Evolutionary conservation across 1,140 invertebrate species (phyloP), one percentile per base, ranked within the genome.

Genomic region (Ladona fulva): DNA sequence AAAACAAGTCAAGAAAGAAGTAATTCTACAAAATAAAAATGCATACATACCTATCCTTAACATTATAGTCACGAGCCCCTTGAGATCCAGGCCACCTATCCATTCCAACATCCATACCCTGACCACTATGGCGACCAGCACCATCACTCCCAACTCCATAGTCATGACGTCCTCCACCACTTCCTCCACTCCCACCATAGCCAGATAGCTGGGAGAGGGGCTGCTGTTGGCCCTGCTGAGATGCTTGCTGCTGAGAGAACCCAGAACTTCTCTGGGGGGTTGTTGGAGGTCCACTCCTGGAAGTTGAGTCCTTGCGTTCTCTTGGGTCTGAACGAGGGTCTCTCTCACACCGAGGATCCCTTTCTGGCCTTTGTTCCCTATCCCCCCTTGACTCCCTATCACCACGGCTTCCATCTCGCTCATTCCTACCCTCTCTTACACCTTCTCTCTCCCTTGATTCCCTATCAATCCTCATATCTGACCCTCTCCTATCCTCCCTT

Each of bases 331-430:
- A 74, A 66, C 78, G 76, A 44, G 75, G 78, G 59, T 78, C 78
- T 42, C 75, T 76, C 22, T 25, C 75, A n/a, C 44, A 75, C 44
- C 74, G 66, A 24, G 19, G 29, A 6, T 24, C 25, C 11, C 76
- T 66, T 16, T 25, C 75, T 74, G 24, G 76, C 24, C 24, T 37
- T 24, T 14, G 74, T 37, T 44, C 77, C 44, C 25, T 78, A 52
- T 74, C 77, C 37, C 22, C 74, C 42, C 42, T 78, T 81, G 83
- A 84, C 84, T 84, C 74, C 79, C 81, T 76, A 24, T 66, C 73
- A 22, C 79, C 77, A 42, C 73, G 25, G 6, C 42, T 44, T 42
- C 42, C 75, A 25, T 76, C 77, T 78, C 78, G 74, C 42, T 66
- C 59, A 42, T 37, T n/a, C 22, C 44, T n/a, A n/a, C 29, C 77